A percentile compares a stretch with the other conserved stretches of the same genome.
Conservation (phyloP, 53 echinoderm and acorn worm genomes). For the Actinopyga echinites region DNA sequence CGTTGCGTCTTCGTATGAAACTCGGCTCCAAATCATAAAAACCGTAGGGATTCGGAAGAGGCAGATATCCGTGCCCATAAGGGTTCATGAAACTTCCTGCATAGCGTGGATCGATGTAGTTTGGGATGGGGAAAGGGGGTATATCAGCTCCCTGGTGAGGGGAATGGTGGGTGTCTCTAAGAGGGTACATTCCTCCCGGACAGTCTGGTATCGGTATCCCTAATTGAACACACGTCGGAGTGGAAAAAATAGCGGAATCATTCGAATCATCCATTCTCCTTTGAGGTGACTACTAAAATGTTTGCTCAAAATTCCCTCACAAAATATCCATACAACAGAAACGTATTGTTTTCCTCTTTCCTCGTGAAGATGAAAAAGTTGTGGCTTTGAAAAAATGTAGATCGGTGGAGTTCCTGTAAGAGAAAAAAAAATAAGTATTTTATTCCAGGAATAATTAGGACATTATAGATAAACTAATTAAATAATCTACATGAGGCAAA, state of each 20-base stretch:
- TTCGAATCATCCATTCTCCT: slow-evolving; percentile 65
- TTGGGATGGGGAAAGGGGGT: slow-evolving; percentile 66
- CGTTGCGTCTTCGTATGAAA: slow-evolving; percentile 94
- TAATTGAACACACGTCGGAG: slow-evolving; percentile 96
- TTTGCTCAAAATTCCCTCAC: neutral
- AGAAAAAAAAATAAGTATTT: too few species aligned
- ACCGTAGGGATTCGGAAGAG: slow-evolving; percentile 92
- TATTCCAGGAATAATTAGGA: too few species aligned
- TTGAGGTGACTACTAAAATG: neutral
- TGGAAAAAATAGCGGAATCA: slow-evolving; percentile 94
- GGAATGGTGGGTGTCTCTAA: slow-evolving; percentile 73
- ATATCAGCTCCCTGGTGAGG: slow-evolving; percentile 35
- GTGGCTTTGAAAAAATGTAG: too few species aligned
- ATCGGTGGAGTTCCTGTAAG: too few species aligned
- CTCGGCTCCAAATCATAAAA: slow-evolving; percentile 99
- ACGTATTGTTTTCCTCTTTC: neutral
- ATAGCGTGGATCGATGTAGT: slow-evolving; percentile 89
- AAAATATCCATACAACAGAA: neutral
- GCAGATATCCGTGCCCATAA: slow-evolving; percentile 88
- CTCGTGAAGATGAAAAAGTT: neutral
- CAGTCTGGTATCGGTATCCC: slow-evolving; percentile 97
- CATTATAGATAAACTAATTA: too few species aligned
- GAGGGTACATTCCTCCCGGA: slow-evolving; percentile 79
- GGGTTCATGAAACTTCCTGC: slow-evolving; percentile 88
- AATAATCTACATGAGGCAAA: too few species aligned